Evolutionary conservation across 2,888 invertebrate species (phyloP), one percentile per base, ranked within the genome.

Genomic region (Electrophaes corylata): DNA sequence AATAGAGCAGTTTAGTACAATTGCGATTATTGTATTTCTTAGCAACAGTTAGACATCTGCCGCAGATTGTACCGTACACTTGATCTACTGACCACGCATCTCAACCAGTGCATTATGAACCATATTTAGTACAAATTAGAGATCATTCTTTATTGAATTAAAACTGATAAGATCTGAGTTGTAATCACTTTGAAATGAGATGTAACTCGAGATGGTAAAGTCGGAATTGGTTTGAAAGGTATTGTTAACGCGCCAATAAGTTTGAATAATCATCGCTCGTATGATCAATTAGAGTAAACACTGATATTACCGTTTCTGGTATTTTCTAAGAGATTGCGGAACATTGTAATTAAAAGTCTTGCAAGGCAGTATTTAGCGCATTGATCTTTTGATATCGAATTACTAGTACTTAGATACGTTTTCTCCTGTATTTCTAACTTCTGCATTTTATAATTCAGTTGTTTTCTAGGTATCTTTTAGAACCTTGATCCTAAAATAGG

Each of bases 21-120:
- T 76, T 77, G 49, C 59, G 60, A 59, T 60, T 53, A 66, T 67
- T 66, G 57, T 61, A 70, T 75, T 73, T 71, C 73, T 67, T 66
- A 69, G 71, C 72, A 74, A 81, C 81, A 76, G 82, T 79, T 79
- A 81, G 61, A 64, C 71, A 75, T 72, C 73, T 76, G 71, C 74
- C 64, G 66, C 66, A 62, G 64, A 65, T 66, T 47, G 72, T 81
- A 84, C 84, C 80, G 83, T 84, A 79, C 68, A 68, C 65, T 66
- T 72, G 73, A 67, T 69, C 76, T 57, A 76, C 81, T 83, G 81
- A 81, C 81, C 82, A 77, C 57, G 4, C 43, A 43, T 40, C 23
- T 18, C 47, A 48, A 47, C 14, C 44, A 51, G 4, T 41, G 55
- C 14, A 64, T 54, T 59, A 56, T 35, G 16, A 54, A 60, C 62